Base-by-base conservation (phyloP, 2,113 vertebrate species). In the Litocranius walleri region DNA sequence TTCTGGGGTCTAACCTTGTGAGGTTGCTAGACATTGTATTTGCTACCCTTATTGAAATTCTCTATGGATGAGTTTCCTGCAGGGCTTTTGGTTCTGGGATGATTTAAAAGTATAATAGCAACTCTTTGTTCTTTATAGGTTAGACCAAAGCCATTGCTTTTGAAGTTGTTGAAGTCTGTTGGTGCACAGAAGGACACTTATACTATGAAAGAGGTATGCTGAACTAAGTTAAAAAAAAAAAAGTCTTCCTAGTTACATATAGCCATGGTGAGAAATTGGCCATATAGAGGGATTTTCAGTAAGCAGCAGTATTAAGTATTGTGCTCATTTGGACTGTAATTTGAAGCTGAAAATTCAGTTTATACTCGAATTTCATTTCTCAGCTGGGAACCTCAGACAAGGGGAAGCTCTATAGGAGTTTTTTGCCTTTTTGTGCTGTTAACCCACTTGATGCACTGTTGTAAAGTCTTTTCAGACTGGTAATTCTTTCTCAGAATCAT, bases 131-230 rank as follows among this genome's bases (percentile, higher is more conserved):
- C 50, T 67, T 95, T 95, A 83, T 89, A 99, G 99, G 99, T 99
- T 91, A 99, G 98, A 98, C 99, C 99, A 90, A 99, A 99, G 90
- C 98, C 99, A 14, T 98, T 99, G 3, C 96, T 99, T 78, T 91
- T 99, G 96, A 99, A 99, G 78, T 96, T 99, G 96, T 97, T 99
- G 92, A 98, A 98, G 93, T 98, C 98, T 98, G 99, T 99, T 97
- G 99, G 99, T 97, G 99, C 99, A 81, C 98, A 99, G 97, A 99
- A 99, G 96, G 99, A 99, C 40, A 99, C 99, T 93, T 99, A 99
- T 91, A 99, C 99, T 96, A 99, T 99, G 99, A 99, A 99, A 98
- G 99, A 99, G 99, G 99, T 99, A 97, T 98, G 98, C 50, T 92
- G 91, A 67, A 93, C 59, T 19, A 43, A 62, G 50, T 94, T n/a